Conservation (phyloP, 2,888 invertebrate genomes). For the Sisyra terminalis region DNA sequence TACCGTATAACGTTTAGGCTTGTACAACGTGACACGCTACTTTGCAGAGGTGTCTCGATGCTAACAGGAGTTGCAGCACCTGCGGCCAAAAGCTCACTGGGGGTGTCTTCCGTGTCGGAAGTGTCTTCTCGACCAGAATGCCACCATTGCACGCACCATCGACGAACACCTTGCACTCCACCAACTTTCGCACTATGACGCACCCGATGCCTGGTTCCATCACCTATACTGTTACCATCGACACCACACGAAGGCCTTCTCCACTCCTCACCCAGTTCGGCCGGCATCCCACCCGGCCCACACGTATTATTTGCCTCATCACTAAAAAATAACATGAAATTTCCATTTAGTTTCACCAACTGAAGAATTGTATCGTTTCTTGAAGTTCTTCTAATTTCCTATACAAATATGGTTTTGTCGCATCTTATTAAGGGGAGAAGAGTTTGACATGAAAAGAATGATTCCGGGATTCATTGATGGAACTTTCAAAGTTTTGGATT, state of each 20-base stretch:
- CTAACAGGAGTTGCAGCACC: constrained; percentile 68
- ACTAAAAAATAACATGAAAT: too few species aligned
- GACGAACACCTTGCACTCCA: constrained; percentile 28
- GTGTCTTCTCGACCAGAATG: constrained; percentile 73
- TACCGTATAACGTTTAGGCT: constrained; percentile 62
- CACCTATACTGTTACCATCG: constrained; percentile 32
- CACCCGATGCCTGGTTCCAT: constrained; percentile 15
- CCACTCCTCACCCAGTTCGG: constrained; percentile 46
- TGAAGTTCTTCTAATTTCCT: too few species aligned
- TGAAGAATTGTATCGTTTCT: too few species aligned
- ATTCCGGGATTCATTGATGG: neutral
- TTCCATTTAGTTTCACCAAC: too few species aligned
- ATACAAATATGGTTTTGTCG: too few species aligned
- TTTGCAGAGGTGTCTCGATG: constrained; percentile 73
- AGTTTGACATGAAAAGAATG: too few species aligned
- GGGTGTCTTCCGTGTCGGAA: constrained; percentile 64
- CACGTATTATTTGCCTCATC: constrained; percentile 57
- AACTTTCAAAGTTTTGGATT: too few species aligned
- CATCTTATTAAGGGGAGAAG: too few species aligned
- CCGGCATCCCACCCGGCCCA: constrained; percentile 28
- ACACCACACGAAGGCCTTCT: constrained; percentile 66
- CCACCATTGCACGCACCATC: constrained; percentile 85
- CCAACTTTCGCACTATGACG: constrained; percentile 16
- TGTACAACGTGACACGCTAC: constrained; percentile 72
- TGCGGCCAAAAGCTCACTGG: constrained; percentile 45